phyloP scores from a whole-genome alignment of 2,113 vertebrate species.

The Carollia perspicillata region DNA sequence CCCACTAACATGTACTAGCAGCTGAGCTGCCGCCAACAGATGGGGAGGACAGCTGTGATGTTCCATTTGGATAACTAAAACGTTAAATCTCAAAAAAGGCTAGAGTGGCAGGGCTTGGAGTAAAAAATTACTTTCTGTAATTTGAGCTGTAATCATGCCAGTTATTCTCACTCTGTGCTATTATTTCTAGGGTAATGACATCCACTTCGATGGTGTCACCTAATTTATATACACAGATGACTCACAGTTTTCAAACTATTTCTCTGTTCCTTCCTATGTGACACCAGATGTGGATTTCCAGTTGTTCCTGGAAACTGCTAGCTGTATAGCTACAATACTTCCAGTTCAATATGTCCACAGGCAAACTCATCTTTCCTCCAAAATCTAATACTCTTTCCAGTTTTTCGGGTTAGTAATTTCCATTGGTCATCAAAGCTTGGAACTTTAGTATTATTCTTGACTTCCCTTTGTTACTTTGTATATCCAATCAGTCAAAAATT shows the following conservation, averaged over 20 bases:
- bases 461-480: background rate
- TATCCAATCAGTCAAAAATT: background rate
- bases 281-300: background rate
- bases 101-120: background rate
- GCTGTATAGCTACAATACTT: background rate
- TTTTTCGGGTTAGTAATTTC: background rate
- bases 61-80: background rate
- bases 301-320: background rate
- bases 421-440: background rate
- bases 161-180: background rate
- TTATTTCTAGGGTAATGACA: background rate
- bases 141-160: background rate
- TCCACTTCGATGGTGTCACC: background rate
- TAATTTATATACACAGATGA: background rate
- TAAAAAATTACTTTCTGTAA: background rate
- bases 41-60: slow-evolving; percentile 29
- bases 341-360: background rate
- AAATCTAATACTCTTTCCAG: background rate
- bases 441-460: background rate
- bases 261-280: background rate
- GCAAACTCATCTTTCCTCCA: background rate
- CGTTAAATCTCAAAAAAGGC: slow-evolving; percentile 27
- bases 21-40: background rate
- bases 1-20: background rate
- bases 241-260: background rate